Evolutionary conservation across 2,797 vertebrate species (phyloP), one percentile per base, ranked within the genome.

Genomic region (Psittacula derbiana): DNA sequence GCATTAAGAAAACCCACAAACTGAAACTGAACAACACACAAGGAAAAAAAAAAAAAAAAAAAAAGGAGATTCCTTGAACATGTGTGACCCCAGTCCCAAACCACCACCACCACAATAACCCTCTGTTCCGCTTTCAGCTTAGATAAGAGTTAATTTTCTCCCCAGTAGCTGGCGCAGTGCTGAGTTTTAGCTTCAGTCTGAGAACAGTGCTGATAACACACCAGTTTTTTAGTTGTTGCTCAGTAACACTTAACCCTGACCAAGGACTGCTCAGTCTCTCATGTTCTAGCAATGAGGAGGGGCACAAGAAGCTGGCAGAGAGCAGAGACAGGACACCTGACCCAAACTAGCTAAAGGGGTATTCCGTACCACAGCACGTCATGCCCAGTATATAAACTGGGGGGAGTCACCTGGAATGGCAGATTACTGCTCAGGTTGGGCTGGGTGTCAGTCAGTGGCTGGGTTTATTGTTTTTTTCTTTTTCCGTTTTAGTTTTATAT

Each of bases 61-160:
- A 61, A 47, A 4, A 8, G 13, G 12, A 23, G 33, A 38, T 16
- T 0, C 4, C 1, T 3, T 4, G 43, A 21, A 61, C 1, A 9
- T 0, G 0, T 12, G 12, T 33, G 14, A 38, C 6, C n/a, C 7
- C 0, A 2, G 3, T 10, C 41, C 11, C 3, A 65, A 46, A 27
- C 10, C 57, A 53, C 2, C 55, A 57, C 2, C 27, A 16, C 2
- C 7, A 24, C 65, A 65, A n/a, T 36, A 66, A 15, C 5, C 4
- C 4, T 66, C 11, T 58, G n/a, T 58, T 23, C 33, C 36, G 55
- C n/a, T 36, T 58, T 58, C 55, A 58, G 33, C 55, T 36, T 33
- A n/a, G 55, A 16, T 25, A 58, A 58, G 15, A 58, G 55, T 36
- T 36, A 36, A 36, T 58, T 58, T 58, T 36, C 55, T 58, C 33